These are phyloP conservation scores for Chymomyza fuscimana DNA, from an alignment of 2,888 invertebrate genomes.

Conservation along the genomic window DNA sequence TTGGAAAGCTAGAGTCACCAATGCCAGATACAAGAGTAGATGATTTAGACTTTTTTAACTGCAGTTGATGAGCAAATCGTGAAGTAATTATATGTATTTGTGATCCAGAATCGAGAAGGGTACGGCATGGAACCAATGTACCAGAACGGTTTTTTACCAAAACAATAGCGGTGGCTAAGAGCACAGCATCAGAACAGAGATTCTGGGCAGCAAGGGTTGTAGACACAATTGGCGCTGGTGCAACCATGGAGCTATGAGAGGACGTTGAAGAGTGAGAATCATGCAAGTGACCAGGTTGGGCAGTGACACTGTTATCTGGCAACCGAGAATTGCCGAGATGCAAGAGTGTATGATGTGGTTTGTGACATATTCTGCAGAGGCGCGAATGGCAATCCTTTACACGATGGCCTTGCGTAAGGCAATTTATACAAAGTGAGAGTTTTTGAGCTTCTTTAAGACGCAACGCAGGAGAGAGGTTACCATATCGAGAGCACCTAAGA, in stretches of 20 bases:
- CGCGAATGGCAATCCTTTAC: too few relatives aligned
- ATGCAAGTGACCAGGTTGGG: not conserved
- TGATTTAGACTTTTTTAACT: not conserved
- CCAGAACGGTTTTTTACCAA: slow-evolving; percentile 35
- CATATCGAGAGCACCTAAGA: too few relatives aligned
- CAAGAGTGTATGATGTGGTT: slow-evolving; percentile 5
- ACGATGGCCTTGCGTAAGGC: too few relatives aligned
- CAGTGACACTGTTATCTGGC: not conserved
- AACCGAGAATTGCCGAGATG: slow-evolving; percentile 6
- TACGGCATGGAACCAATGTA: slow-evolving; percentile 18
- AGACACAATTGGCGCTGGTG: not conserved
- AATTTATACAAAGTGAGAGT: too few relatives aligned
- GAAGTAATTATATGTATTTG: slow-evolving; percentile 7
- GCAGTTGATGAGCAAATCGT: not conserved
- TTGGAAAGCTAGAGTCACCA: slow-evolving; percentile 19
- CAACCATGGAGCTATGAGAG: not conserved
- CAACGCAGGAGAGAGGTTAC: too few relatives aligned
- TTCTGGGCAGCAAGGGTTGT: slow-evolving; percentile 3
- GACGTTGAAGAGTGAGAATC: not conserved
- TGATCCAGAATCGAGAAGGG: slow-evolving; percentile 12
- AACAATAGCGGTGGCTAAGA: slow-evolving; percentile 24
- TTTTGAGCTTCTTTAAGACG: too few relatives aligned
- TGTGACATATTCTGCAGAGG: not conserved
- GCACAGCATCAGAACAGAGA: slow-evolving; percentile 11
- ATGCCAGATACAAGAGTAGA: slow-evolving; percentile 13